A percentile compares a stretch with the other conserved stretches of the same genome.
These are phyloP conservation scores for Platycheirus rosarum DNA, from an alignment of 2,888 invertebrate genomes.

Conservation along the genomic window DNA sequence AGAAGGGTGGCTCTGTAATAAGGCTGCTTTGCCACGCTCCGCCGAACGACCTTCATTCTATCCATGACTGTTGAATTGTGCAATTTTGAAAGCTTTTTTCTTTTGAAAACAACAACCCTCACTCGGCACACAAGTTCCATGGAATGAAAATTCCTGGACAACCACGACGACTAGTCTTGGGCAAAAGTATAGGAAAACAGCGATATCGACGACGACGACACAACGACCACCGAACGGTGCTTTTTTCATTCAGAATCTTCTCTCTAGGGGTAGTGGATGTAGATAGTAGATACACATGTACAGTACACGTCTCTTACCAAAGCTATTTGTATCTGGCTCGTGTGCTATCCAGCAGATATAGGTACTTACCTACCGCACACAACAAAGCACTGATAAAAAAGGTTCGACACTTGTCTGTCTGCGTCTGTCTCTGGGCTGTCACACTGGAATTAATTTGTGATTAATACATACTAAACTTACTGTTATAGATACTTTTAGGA, in stretches of 20 bases:
- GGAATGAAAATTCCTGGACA: constrained; percentile 55
- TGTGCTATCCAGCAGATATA: constrained; percentile 19
- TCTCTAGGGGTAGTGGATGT: constrained; percentile 47
- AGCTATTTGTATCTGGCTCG: constrained; percentile 32
- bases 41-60: constrained; percentile 67
- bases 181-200: constrained; percentile 35
- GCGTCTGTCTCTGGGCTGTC: constrained; percentile 15
- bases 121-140: constrained; percentile 12
- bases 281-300: constrained; percentile 8
- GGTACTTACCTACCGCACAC: constrained; percentile 61
- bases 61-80: constrained; percentile 66
- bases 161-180: constrained; percentile 30
- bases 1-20: constrained; percentile 48
- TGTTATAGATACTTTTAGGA: too few species aligned
- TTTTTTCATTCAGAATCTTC: constrained; percentile 72
- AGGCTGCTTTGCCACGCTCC: constrained; percentile 48
- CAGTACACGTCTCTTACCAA: constrained; percentile 2
- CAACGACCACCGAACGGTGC: constrained; percentile 42
- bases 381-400: constrained; percentile 1
- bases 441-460: constrained; percentile 48
- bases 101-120: constrained; percentile 57
- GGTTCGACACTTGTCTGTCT: constrained; percentile 30
- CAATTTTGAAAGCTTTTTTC: constrained; percentile 66
- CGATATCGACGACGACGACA: constrained; percentile 43
- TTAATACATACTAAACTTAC: not conserved